Conservation (phyloP, 2,797 vertebrate genomes). For the Anguilla marmorata region DNA sequence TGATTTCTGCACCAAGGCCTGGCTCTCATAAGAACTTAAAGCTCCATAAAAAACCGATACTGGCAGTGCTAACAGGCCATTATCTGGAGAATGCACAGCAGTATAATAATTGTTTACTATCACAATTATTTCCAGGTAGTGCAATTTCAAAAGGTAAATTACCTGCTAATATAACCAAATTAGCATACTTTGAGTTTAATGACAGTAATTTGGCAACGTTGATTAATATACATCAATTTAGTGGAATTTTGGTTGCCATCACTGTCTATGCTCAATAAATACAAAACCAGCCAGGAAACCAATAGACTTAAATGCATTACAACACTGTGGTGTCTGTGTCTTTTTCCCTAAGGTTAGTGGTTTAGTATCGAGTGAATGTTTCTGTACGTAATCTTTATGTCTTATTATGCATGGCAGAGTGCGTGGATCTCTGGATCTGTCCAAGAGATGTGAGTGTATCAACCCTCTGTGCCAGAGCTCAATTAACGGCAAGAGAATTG, state of each 20-base stretch:
- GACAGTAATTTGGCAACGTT: background rate
- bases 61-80: background rate
- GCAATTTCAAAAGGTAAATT: conserved; percentile 1
- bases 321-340: background rate
- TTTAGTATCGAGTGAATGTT: background rate
- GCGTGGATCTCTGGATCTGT: background rate
- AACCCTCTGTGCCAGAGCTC: background rate
- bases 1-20: background rate
- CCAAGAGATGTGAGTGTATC: background rate
- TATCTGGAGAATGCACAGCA: background rate
- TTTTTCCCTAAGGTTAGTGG: background rate
- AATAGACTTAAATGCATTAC: background rate
- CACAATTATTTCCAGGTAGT: background rate
- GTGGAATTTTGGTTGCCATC: background rate
- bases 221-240: background rate
- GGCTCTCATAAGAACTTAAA: background rate
- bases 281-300: background rate
- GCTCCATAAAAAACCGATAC: background rate
- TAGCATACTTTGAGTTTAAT: background rate
- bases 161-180: background rate
- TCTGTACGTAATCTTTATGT: background rate
- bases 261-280: background rate
- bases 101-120: background rate
- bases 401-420: background rate
- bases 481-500: background rate